Evolutionary conservation across 2,797 vertebrate genomes (phyloP).

Genomic region (Lutjanus argentimaculatus): DNA sequence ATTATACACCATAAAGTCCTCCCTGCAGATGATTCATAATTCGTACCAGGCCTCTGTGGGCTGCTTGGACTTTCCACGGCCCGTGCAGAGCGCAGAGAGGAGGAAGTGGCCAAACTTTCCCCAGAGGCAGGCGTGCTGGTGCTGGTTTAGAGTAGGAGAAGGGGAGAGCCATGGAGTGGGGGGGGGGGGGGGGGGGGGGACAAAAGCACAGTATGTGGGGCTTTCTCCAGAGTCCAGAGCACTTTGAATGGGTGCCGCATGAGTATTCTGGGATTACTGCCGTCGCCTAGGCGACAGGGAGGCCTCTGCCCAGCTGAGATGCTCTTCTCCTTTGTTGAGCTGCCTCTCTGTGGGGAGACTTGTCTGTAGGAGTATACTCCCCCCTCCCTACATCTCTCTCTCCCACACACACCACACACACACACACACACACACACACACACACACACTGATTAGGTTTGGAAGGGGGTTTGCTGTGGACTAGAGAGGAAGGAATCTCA

Average conservation of each 20-base stretch:
- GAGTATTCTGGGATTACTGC: conserved; percentile 88
- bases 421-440: conserved; percentile 37
- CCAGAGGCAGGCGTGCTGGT: conserved; percentile 47
- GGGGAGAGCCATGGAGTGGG: conserved; percentile 49
- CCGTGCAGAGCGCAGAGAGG: conserved; percentile 45
- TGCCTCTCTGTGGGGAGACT: conserved; percentile 82
- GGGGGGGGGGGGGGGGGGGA: conserved; percentile 63
- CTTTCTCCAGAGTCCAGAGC: conserved; percentile 81
- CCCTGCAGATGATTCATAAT: conserved; percentile 63
- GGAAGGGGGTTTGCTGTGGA: conserved; percentile 64
- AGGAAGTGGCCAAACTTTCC: conserved; percentile 77
- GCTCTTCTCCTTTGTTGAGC: conserved; percentile 86
- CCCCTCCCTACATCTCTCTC: conserved; percentile 4
- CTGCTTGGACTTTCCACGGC: conserved; percentile 63
- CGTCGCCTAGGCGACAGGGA: conserved; percentile 83
- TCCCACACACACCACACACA: background rate
- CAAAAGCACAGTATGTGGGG: conserved; percentile 89
- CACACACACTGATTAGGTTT: conserved; percentile 70
- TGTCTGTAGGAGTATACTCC: conserved; percentile 76
- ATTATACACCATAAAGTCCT: conserved; percentile 42
- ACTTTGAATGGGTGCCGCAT: conserved; percentile 85
- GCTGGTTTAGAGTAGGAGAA: conserved; percentile 68
- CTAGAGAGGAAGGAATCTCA: conserved; percentile 83
- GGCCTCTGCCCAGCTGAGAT: conserved; percentile 88
- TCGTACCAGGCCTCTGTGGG: conserved; percentile 62